Base-by-base conservation (phyloP, 2,113 vertebrate species). In the Pseudolaguvia tuberculata region DNA sequence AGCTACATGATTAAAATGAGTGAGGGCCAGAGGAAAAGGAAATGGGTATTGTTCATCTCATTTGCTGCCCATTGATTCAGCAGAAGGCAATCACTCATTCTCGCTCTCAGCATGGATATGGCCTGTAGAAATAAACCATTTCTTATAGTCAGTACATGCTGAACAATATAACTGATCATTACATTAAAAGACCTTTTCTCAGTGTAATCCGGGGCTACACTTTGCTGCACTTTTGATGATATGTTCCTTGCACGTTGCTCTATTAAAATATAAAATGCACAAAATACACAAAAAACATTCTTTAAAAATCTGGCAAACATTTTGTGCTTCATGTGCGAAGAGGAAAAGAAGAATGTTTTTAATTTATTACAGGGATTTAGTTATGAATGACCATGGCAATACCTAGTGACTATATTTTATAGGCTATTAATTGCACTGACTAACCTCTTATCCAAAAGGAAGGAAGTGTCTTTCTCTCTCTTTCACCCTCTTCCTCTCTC, bases 1-100 rank as follows among this genome's bases (percentile, higher is more conserved):
- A 65, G 47, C 72, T 35, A 62, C 66, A 68, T 78, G 72, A 80
- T 78, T 75, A 68, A 80, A 71, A 74, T 35, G 66, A 42, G 52
- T 7, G 42, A 73, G 69, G 70, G 68, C 63, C 48, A 73, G 75
- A 84, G 66, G 29, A 81, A 74, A 73, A 84, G 81, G 85, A 88
- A 87, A 88, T 81, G 75, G 79, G 78, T 84, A 77, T 86, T 87
- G 82, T 86, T 80, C 83, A 77, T 87, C 83, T 88, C 78, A 87
- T 88, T 86, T 85, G 84, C 77, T 53, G 79, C 72, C 70, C 86
- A 88, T 84, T 85, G 88, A 87, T 89, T 84, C 79, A 75, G 59
- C 63, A 61, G 58, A 71, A 61, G 75, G 75, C 75, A 76, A 74
- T 79, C 81, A 50, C 15, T 70, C 68, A 70, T 56, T 70, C 52